These are phyloP conservation scores for Tokudaia muenninki DNA, from an alignment of 2,797 vertebrate species.

Conservation along the genomic window DNA sequence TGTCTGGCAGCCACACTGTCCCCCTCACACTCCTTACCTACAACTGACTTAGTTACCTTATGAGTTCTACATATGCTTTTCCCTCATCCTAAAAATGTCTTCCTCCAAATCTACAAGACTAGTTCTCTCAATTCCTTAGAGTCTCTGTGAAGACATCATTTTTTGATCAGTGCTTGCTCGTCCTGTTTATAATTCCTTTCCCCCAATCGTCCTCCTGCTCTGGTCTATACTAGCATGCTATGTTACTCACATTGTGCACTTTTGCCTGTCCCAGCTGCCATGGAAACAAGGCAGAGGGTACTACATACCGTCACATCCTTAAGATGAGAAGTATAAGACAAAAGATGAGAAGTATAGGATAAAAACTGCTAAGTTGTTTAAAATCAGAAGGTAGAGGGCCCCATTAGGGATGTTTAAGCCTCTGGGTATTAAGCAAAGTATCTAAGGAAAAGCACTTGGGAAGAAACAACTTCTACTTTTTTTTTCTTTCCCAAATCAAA, in stretches of 20 bases:
- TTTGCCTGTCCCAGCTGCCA: not conserved
- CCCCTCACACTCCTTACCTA: not conserved
- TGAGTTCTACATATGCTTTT: not conserved
- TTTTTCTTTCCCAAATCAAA: slow-evolving; percentile 26
- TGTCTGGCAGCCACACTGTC: not conserved
- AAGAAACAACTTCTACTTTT: slow-evolving; percentile 36
- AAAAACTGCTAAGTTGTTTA: slow-evolving; percentile 52
- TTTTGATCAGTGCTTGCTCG: not conserved
- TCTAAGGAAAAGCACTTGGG: slow-evolving; percentile 53
- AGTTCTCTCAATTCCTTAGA: not conserved
- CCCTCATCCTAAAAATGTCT: not conserved
- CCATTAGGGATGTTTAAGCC: slow-evolving; percentile 2
- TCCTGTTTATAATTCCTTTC: not conserved
- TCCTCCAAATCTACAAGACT: not conserved
- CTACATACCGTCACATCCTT: slow-evolving; percentile 16
- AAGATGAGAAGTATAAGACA: slow-evolving; percentile 23
- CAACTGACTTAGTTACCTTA: not conserved
- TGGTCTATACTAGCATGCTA: not conserved
- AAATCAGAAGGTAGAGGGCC: slow-evolving; percentile 14
- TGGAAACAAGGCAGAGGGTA: not conserved
- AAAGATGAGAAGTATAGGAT: not conserved
- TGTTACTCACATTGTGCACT: slow-evolving; percentile 39
- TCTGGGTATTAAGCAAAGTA: slow-evolving; percentile 54
- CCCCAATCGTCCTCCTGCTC: not conserved
- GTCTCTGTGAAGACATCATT: slow-evolving; percentile 19